Evolutionary conservation across 2,888 invertebrate genomes (phyloP), one percentile per base, ranked within the genome.

Genomic region (Aspidiotus destructor): DNA sequence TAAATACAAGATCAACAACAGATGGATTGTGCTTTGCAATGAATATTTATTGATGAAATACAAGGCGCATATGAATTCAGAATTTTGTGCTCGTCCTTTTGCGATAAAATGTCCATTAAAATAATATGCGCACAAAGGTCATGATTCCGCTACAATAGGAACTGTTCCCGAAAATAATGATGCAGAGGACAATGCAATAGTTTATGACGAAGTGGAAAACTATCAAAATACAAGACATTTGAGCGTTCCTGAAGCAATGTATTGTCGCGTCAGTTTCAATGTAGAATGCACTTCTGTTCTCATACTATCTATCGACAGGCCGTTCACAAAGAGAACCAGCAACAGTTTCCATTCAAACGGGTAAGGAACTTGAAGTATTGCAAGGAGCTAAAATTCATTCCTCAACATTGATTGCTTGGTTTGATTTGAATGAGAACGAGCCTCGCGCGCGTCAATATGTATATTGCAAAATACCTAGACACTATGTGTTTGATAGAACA

Each of bases 391-490:
- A 8, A 10, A 44, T 8, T 10, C 8, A 44, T 10, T 10, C 8
- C 13, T 10, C 65, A 6, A 71, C 48, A 13, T 57, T 71, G 8
- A 71, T 69, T 13, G 70, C 48, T 7, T 70, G 17, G 61, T 70
- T 69, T 10, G 42, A 17, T 6, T 54, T 71, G 9, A 70, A 71
- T 60, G 16, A 0, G 2, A 11, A 11, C 1, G 69, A 71, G 41
- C 2, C 5, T 3, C 7, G 41, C 9, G 68, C 68, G 2, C 11
- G 16, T n/a, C 55, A 63, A 11, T 64, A 52, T 16, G 48, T 69
- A 13, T 69, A 69, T 53, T 55, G 61, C 9, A 58, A 67, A 11
- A 64, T 69, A 57, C 69, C 69, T 8, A 15, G 42, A 8, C 60
- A 69, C 15, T 70, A 67, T 55, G 16, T 17, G 1, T 67, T 41